Percentiles rank a stretch among this genome's conserved stretches.
phyloP scores from a whole-genome alignment of 2,888 invertebrate species.

The Epiperipatus broadwayi region DNA sequence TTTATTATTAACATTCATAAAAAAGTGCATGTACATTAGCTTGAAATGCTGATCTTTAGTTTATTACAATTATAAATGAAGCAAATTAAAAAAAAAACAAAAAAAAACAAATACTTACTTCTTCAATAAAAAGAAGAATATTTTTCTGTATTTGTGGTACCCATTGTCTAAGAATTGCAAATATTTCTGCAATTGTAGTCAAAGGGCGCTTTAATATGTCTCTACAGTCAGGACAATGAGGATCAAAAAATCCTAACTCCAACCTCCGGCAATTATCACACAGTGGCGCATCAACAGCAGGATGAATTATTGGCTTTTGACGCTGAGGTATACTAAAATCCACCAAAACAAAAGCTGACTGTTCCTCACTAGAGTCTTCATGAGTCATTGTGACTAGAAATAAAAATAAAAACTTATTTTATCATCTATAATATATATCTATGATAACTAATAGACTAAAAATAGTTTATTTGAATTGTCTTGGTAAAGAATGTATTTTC shows the following conservation, averaged over 20 bases:
- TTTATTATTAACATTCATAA: too few species aligned
- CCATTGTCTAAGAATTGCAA: constrained; percentile 35
- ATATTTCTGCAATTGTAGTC: constrained; percentile 31
- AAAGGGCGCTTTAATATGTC: constrained; percentile 24
- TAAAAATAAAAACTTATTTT: too few species aligned
- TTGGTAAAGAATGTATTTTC: too few species aligned
- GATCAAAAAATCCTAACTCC: constrained; percentile 31
- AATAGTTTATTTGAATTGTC: too few species aligned
- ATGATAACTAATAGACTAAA: too few species aligned
- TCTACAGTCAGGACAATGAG: constrained; percentile 29
- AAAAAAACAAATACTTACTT: constrained; percentile 22
- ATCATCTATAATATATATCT: too few species aligned
- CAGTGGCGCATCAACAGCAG: constrained; percentile 31
- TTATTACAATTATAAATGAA: background rate
- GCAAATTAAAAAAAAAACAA: background rate
- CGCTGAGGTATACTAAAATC: too few species aligned
- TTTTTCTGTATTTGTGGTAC: constrained; percentile 33
- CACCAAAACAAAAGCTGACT: too few species aligned
- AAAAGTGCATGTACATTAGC: too few species aligned
- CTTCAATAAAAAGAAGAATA: constrained; percentile 28
- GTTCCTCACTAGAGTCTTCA: too few species aligned
- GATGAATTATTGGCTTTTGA: constrained; percentile 26
- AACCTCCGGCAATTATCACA: constrained; percentile 29
- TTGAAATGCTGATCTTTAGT: too few species aligned
- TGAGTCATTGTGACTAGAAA: too few species aligned